A percentile compares a stretch with the other conserved stretches of the same genome.
Evolutionary conservation across 2,113 vertebrate species (phyloP).

Genomic region (Craseonycteris thonglongyai): DNA sequence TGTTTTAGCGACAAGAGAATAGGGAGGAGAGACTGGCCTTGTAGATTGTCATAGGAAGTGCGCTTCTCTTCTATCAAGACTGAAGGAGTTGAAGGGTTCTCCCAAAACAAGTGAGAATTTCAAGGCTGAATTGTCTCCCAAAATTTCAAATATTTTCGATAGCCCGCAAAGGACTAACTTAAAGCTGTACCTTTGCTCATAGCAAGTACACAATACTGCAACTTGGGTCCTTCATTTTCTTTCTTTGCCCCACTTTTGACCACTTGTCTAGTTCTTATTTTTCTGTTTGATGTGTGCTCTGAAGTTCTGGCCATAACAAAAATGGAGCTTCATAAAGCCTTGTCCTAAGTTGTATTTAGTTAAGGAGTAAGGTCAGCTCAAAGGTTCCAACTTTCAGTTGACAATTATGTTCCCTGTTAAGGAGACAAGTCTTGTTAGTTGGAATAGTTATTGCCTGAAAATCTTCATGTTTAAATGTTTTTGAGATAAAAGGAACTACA

Average conservation of each 20-base stretch:
- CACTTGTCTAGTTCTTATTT: neutral
- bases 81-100: neutral
- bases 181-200: neutral
- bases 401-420: neutral
- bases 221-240: neutral
- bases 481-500: neutral
- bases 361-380: neutral
- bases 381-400: neutral
- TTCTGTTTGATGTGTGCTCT: neutral
- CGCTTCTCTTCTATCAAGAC: neutral
- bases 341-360: neutral
- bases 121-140: neutral
- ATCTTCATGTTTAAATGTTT: neutral
- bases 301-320: neutral
- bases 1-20: neutral
- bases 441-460: neutral
- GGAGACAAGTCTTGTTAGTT: neutral
- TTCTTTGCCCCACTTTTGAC: neutral
- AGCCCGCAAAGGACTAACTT: neutral
- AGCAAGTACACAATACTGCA: neutral
- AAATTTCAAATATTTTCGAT: neutral
- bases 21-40: neutral
- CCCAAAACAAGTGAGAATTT: neutral
- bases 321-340: neutral
- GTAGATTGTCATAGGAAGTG: neutral